Conservation (phyloP, 2,113 vertebrate genomes). For the Scopus umbretta region DNA sequence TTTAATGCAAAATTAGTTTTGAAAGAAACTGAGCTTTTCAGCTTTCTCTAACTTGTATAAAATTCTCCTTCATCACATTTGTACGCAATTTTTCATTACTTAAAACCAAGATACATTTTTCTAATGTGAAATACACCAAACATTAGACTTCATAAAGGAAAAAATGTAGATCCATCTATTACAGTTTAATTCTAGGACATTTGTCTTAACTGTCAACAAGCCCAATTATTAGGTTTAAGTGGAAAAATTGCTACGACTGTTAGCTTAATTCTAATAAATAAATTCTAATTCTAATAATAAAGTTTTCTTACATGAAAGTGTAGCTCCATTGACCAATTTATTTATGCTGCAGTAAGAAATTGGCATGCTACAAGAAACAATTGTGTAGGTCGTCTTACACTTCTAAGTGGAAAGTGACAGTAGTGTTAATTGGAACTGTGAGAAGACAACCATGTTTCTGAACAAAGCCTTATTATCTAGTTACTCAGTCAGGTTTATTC, state of each 20-base stretch:
- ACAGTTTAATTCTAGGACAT: not conserved
- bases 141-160: not conserved
- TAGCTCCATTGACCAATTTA: not conserved
- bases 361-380: not conserved
- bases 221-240: not conserved
- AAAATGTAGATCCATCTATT: not conserved
- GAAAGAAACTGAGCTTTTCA: not conserved
- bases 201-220: not conserved
- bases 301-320: not conserved
- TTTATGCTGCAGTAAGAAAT: not conserved
- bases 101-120: not conserved
- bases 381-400: not conserved
- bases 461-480: constrained; percentile 7
- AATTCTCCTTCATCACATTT: not conserved
- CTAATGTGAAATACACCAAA: not conserved
- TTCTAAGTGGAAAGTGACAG: constrained; percentile 15
- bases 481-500: not conserved
- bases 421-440: not conserved
- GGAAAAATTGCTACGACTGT: not conserved
- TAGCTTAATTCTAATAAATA: not conserved
- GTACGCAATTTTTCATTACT: not conserved
- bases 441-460: not conserved
- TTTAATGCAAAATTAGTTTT: not conserved
- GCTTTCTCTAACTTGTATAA: not conserved
- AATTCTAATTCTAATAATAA: too few species aligned